Base-by-base conservation (phyloP, 2,888 invertebrate species). In the Carterocephalus palaemon region DNA sequence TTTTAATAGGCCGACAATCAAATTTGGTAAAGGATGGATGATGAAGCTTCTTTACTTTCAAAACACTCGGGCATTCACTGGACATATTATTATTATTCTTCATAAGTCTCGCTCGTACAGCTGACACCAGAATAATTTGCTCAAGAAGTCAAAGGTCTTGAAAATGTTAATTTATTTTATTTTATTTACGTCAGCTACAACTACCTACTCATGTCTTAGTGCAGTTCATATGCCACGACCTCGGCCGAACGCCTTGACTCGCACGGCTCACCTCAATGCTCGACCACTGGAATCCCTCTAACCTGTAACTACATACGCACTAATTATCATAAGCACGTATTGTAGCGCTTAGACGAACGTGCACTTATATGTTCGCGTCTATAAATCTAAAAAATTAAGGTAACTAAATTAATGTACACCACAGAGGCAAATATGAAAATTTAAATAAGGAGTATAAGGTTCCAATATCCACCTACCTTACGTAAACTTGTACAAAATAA, bases 261-360 rank as follows among this genome's bases (percentile, higher is more conserved):
- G 8, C 10, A 7, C 40, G 23, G 24, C 24, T 41, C 32, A 41
- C 40, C 32, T 41, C 31, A 41, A 41, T 41, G 32, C 24, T 19
- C 32, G 32, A 41, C 24, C 40, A 41, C 23, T 41, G 24, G 32
- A 17, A 41, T 41, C 32, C 22, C 24, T 41, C 17, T 32, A 32
- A 15, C 17, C 8, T 32, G 24, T 24, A 41, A 32, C 24, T n/a
- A 22, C 23, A 23, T 31, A 40, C n/a, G n/a, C n/a, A n/a, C 10
- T 23, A 23, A 31, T 40, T 23, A 20, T 10, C n/a, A 31, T 20
- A 40, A 16, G 3, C 9, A 26, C 12, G 7, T 7, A 12, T 12
- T 12, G 12, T 10, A 26, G 9, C 10, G 23, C 10, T 4, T 9
- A 23, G 9, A 8, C 23, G n/a, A n/a, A n/a, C n/a, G n/a, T n/a